Percentiles rank a stretch among this genome's conserved stretches.
phyloP scores from a whole-genome alignment of 2,888 invertebrate genomes.

The Acronicta aceris region DNA sequence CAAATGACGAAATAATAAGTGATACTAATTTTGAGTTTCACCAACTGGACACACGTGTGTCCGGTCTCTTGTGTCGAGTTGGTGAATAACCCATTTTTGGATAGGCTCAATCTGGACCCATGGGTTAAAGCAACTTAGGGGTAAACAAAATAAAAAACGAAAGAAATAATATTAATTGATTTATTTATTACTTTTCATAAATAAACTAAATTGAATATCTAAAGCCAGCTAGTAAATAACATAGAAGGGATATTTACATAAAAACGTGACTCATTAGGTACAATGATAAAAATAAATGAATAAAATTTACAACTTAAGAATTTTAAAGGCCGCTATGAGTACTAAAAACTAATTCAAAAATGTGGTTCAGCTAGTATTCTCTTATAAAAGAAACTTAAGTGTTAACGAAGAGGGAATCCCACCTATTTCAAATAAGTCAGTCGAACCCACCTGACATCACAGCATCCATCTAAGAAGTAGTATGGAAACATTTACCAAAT shows the following conservation, averaged over 20 bases:
- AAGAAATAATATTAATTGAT: slow-evolving; percentile 79
- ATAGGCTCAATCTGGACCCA: slow-evolving; percentile 73
- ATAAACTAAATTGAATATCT: slow-evolving; percentile 86
- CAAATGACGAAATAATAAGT: too few species aligned
- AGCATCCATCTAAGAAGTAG: slow-evolving; percentile 67
- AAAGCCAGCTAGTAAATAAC: slow-evolving; percentile 83
- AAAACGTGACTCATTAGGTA: slow-evolving; percentile 73
- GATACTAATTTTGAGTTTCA: too few species aligned
- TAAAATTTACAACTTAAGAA: slow-evolving; percentile 86
- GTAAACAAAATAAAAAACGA: slow-evolving; percentile 67
- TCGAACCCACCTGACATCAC: slow-evolving; percentile 74
- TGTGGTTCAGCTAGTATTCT: slow-evolving; percentile 62
- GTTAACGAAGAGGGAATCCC: slow-evolving; percentile 67
- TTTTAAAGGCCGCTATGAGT: slow-evolving; percentile 70
- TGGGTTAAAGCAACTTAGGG: slow-evolving; percentile 61
- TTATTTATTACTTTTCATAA: slow-evolving; percentile 86
- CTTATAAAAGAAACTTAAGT: slow-evolving; percentile 64
- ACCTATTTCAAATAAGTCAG: slow-evolving; percentile 73
- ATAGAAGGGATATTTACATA: slow-evolving; percentile 84
- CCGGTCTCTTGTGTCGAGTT: too few species aligned
- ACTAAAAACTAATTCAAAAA: slow-evolving; percentile 68
- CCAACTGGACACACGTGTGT: too few species aligned
- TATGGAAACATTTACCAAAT: slow-evolving; percentile 58
- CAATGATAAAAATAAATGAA: slow-evolving; percentile 72
- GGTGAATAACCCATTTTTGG: too few species aligned